Evolutionary conservation across 2,113 vertebrate species (phyloP).

Genomic region (Rhipidura dahli): DNA sequence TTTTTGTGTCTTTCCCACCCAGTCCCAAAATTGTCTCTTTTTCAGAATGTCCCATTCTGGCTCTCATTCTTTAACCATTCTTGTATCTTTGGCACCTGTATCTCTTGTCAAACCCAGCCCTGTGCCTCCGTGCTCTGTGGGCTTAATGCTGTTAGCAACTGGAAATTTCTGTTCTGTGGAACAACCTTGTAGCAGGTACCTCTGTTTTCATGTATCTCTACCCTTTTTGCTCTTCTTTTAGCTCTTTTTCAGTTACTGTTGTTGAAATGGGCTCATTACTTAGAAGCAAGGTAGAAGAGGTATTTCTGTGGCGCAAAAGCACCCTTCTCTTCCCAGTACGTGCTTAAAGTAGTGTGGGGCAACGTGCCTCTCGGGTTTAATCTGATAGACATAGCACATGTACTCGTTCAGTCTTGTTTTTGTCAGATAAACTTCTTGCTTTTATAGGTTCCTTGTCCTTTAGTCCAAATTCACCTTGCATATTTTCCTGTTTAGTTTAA

Average conservation of each 20-base stretch:
- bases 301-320: neutral
- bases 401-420: neutral
- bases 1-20: neutral
- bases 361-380: neutral
- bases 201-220: neutral
- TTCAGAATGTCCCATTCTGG: neutral
- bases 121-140: neutral
- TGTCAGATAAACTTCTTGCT: neutral
- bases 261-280: neutral
- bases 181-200: neutral
- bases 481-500: neutral
- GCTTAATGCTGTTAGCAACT: neutral
- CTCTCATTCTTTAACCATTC: neutral
- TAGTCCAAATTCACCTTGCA: neutral
- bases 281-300: neutral
- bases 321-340: neutral
- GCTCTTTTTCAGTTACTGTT: neutral
- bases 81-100: neutral
- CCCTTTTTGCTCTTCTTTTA: neutral
- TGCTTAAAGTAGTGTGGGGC: neutral
- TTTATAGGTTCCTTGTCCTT: neutral
- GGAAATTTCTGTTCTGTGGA: neutral
- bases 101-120: neutral
- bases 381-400: neutral
- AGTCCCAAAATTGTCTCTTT: neutral